These are phyloP conservation scores for Phragmatobia fuliginosa DNA, from an alignment of 2,888 invertebrate genomes.

Conservation along the genomic window DNA sequence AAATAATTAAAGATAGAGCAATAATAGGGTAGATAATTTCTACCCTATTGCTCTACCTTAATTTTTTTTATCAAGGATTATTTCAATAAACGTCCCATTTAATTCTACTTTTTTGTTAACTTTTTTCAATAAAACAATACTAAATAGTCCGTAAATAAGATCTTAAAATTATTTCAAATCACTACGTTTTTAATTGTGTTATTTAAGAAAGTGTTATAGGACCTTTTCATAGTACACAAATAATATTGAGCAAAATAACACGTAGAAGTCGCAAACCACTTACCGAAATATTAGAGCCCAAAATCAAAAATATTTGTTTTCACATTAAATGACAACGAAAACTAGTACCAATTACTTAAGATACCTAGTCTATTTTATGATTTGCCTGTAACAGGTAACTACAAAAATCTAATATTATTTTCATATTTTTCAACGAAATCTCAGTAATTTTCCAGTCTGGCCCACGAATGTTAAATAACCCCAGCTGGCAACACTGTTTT, in stretches of 20 bases:
- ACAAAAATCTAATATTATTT: background rate
- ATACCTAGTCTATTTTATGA: background rate
- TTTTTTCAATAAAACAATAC: too few species aligned
- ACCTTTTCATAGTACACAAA: too few species aligned
- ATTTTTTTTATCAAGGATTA: too few species aligned
- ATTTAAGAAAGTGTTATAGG: background rate
- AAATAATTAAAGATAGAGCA: too few species aligned
- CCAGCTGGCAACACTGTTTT: background rate
- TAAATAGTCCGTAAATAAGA: too few species aligned
- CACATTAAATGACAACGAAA: background rate
- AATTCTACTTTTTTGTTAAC: too few species aligned
- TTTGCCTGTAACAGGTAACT: background rate
- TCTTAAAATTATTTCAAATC: too few species aligned
- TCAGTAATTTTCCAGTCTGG: background rate
- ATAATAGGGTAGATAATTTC: too few species aligned
- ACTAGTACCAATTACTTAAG: background rate
- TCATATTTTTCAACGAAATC: background rate
- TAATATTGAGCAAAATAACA: background rate
- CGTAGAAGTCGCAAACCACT: background rate
- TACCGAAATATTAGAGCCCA: too few species aligned
- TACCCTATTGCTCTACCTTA: too few species aligned
- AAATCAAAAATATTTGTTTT: background rate
- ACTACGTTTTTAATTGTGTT: too few species aligned
- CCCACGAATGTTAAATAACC: background rate
- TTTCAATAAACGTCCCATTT: too few species aligned